phyloP scores from a whole-genome alignment of 2,888 invertebrate genomes.

The Charanyca ferruginea region DNA sequence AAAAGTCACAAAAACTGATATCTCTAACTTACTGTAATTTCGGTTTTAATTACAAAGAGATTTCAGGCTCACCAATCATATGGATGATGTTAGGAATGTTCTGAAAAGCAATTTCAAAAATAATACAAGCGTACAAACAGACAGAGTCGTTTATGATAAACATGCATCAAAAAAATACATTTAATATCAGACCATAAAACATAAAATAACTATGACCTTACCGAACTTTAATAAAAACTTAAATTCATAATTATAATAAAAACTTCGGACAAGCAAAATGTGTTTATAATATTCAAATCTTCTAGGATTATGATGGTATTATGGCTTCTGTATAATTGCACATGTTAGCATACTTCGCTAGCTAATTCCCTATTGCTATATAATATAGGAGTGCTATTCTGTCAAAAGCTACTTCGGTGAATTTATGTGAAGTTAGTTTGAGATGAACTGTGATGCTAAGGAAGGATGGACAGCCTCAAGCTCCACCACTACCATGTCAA shows the following conservation, averaged over 20 bases:
- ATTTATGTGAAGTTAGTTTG: too few relatives aligned
- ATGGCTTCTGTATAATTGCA: conserved; percentile 48
- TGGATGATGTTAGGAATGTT: too few relatives aligned
- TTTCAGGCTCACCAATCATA: neutral
- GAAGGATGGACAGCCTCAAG: too few relatives aligned
- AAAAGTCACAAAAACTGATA: too few relatives aligned
- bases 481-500: too few relatives aligned
- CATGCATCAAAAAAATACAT: neutral
- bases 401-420: too few relatives aligned
- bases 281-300: conserved; percentile 30
- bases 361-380: neutral
- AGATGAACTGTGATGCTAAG: too few relatives aligned
- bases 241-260: conserved; percentile 22
- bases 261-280: conserved; percentile 13
- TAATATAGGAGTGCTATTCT: too few relatives aligned
- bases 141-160: neutral
- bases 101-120: neutral
- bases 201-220: conserved; percentile 17
- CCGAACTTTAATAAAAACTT: conserved; percentile 31
- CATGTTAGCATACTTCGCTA: neutral
- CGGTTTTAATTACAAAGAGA: too few relatives aligned
- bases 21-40: too few relatives aligned
- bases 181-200: neutral
- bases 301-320: conserved; percentile 12
- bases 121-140: conserved; percentile 4